A percentile compares a stretch with the other conserved stretches of the same genome.
Conservation (phyloP, 2,888 invertebrate genomes). For the Empis stercorea region DNA sequence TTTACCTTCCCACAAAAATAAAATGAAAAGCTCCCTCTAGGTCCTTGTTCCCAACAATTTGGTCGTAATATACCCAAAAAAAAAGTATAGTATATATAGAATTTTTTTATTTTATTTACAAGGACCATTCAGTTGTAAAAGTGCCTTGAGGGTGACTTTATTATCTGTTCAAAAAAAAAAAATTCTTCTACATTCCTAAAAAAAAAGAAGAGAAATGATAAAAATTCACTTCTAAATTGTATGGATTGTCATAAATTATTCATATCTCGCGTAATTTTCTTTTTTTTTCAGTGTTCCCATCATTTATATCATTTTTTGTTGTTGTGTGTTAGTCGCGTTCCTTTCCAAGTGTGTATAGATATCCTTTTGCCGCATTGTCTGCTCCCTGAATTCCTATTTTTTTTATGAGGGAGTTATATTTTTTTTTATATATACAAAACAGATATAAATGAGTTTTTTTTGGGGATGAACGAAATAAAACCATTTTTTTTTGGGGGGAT, state of each 20-base stretch:
- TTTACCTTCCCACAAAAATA: too few species aligned
- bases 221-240: not conserved
- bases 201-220: not conserved
- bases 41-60: too few species aligned
- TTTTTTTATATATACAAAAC: too few species aligned
- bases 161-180: not conserved
- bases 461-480: too few species aligned
- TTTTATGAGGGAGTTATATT: too few species aligned
- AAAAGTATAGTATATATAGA: not conserved
- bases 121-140: too few species aligned
- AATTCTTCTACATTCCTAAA: too few species aligned
- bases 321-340: not conserved
- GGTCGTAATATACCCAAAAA: not conserved
- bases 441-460: too few species aligned
- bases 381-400: too few species aligned
- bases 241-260: constrained; percentile 1
- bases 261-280: not conserved
- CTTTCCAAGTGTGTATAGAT: not conserved
- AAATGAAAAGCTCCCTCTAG: too few species aligned
- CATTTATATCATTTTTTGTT: not conserved
- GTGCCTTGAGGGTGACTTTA: not conserved
- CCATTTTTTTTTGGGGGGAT: too few species aligned
- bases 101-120: too few species aligned
- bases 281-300: not conserved
- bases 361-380: not conserved